phyloP scores from a whole-genome alignment of 2,797 vertebrate genomes.

The Sebastes paucispinis region DNA sequence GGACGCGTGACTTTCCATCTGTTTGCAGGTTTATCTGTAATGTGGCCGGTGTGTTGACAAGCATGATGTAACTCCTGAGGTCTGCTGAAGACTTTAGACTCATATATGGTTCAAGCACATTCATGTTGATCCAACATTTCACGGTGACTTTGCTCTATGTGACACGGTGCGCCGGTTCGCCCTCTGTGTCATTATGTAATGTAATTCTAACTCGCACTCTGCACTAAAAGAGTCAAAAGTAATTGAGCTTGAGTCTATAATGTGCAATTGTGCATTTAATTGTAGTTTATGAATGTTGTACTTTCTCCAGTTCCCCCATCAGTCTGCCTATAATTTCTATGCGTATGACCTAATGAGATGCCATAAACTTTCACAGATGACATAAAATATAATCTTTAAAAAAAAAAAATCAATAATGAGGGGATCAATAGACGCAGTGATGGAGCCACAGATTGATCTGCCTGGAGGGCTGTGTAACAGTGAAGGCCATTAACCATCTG shows the following conservation, averaged over 20 bases:
- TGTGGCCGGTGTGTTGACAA: constrained; percentile 27
- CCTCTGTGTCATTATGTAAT: constrained; percentile 33
- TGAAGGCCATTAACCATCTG: constrained; percentile 7
- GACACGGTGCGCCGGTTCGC: neutral
- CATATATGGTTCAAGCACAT: neutral
- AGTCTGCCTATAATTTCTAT: constrained; percentile 14
- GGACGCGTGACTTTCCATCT: constrained; percentile 47
- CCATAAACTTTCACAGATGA: constrained; percentile 27
- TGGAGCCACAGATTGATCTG: constrained; percentile 15
- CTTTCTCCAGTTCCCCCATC: constrained; percentile 43
- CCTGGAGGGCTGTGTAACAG: neutral
- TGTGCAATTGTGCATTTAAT: constrained; percentile 61
- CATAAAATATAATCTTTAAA: constrained; percentile 18
- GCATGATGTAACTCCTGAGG: constrained; percentile 42
- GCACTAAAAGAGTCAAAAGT: constrained; percentile 55
- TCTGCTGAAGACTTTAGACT: neutral
- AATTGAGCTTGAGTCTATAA: constrained; percentile 50
- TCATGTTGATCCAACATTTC: constrained; percentile 8
- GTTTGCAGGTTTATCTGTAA: constrained; percentile 44
- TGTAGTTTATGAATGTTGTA: constrained; percentile 32
- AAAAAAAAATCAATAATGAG: constrained; percentile 1
- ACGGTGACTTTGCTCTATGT: neutral
- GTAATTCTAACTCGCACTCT: constrained; percentile 20
- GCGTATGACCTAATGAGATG: constrained; percentile 30
- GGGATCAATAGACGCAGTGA: constrained; percentile 17